phyloP scores from a whole-genome alignment of 1,140 invertebrate species.

The Prorops nasuta region DNA sequence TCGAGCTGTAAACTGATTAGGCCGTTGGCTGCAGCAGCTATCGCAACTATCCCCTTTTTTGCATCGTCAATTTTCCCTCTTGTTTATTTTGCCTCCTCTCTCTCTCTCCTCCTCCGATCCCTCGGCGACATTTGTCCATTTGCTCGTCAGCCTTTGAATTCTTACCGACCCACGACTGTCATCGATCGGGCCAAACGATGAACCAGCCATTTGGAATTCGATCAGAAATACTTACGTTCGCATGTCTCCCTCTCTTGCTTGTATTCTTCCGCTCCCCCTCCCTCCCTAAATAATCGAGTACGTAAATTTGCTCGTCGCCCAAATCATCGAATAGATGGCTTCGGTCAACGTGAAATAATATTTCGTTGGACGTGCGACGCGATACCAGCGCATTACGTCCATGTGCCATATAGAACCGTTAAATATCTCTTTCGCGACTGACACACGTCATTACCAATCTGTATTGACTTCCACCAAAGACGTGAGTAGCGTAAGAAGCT shows the following conservation, averaged over 20 bases:
- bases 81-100: constrained; percentile 25
- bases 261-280: constrained; percentile 2
- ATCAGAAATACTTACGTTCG: constrained; percentile 54
- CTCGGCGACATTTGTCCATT: constrained; percentile 24
- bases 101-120: constrained; percentile 5
- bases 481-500: too few relatives aligned
- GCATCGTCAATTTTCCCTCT: constrained; percentile 26
- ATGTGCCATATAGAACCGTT: too few relatives aligned
- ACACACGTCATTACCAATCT: too few relatives aligned
- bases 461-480: too few relatives aligned
- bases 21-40: not conserved
- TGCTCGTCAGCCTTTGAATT: constrained; percentile 42
- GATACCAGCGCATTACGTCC: too few relatives aligned
- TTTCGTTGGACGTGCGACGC: too few relatives aligned
- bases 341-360: too few relatives aligned
- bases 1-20: constrained; percentile 29
- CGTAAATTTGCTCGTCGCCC: too few relatives aligned
- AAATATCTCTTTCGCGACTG: too few relatives aligned
- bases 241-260: constrained; percentile 14
- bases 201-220: constrained; percentile 48
- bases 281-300: too few relatives aligned
- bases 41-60: constrained; percentile 10
- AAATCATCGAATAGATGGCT: too few relatives aligned
- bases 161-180: constrained; percentile 41
- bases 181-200: constrained; percentile 34